Evolutionary conservation across 2,113 vertebrate species (phyloP), one percentile per base, ranked within the genome.

Genomic region (Hydrolagus affinis): DNA sequence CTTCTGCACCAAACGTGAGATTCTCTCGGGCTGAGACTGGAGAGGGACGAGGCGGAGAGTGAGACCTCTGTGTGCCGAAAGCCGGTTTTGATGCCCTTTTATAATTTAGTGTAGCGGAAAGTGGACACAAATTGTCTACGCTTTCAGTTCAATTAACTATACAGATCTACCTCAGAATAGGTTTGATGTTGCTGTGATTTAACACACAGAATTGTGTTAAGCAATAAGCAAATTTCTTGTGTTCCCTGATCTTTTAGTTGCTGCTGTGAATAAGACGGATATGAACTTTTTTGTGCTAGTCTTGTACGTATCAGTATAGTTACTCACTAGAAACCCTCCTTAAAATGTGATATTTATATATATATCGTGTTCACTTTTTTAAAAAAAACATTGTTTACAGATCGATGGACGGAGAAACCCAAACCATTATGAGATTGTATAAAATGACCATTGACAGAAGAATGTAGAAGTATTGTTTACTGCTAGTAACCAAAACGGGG

Each of bases 271-370:
- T 83, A 83, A 83, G 78, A 83, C 59, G 32, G 60, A 83, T n/a
- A n/a, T 68, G 78, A 83, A 83, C n/a, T 80, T 68, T 80, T 83
- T 83, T 83, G 77, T 80, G 77, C 59, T 80, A 64, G 77, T 80
- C 78, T 83, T 83, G 62, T 66, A 83, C 66, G 78, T 83, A 83
- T 66, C 25, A 32, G 62, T 83, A 64, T 62, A 66, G 78, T 68
- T 66, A 66, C 28, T 28, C 73, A 72, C 10, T 83, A 83, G 78
- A 83, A 83, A 83, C 32, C 32, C 78, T 83, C n/a, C 78, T 83
- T 66, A 83, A 83, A 83, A 83, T 83, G 78, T 83, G 78, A 83
- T 83, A 83, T 83, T 83, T 83, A 83, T 80, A 80, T 74, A 80
- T 74, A 75, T 83, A 64, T 32, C 32, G 62, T 83, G 78, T 83